Conservation (phyloP, 2,888 invertebrate species). For the Siphlonurus alternatus region DNA sequence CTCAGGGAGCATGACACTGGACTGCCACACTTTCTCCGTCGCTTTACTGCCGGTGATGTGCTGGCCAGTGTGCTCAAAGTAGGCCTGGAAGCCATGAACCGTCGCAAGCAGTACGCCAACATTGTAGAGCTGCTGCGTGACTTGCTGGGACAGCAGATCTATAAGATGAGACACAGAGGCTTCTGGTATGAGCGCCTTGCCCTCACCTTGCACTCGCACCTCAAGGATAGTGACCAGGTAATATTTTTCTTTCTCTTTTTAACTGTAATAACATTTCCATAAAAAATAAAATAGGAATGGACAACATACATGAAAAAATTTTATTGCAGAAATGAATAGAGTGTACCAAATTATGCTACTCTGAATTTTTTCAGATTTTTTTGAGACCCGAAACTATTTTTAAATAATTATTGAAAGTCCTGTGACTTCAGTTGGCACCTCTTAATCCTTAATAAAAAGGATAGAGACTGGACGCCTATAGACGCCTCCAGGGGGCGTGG, state of each 20-base stretch:
- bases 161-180: constrained; percentile 30
- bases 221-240: constrained; percentile 26
- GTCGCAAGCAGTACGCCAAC: constrained; percentile 25
- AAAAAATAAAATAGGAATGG: not conserved
- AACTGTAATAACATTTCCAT: not conserved
- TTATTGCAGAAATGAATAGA: no score
- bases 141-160: constrained; percentile 33
- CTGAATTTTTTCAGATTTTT: no score
- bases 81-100: constrained; percentile 30
- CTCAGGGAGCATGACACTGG: constrained; percentile 15
- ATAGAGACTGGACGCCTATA: no score
- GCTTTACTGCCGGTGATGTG: constrained; percentile 37
- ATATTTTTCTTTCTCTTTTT: not conserved
- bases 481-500: no score
- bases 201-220: constrained; percentile 38
- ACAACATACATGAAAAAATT: no score
- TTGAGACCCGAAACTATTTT: no score
- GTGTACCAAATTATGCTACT: no score
- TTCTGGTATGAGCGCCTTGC: constrained; percentile 43
- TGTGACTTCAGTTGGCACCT: no score
- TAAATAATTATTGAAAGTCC: no score
- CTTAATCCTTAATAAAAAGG: no score
- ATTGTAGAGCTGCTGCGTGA: constrained; percentile 34
- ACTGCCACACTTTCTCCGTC: constrained; percentile 36
- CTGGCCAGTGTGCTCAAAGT: constrained; percentile 25